A percentile compares a stretch with the other conserved stretches of the same genome.
phyloP scores from a whole-genome alignment of 2,797 vertebrate genomes.

The Lates japonicus region DNA sequence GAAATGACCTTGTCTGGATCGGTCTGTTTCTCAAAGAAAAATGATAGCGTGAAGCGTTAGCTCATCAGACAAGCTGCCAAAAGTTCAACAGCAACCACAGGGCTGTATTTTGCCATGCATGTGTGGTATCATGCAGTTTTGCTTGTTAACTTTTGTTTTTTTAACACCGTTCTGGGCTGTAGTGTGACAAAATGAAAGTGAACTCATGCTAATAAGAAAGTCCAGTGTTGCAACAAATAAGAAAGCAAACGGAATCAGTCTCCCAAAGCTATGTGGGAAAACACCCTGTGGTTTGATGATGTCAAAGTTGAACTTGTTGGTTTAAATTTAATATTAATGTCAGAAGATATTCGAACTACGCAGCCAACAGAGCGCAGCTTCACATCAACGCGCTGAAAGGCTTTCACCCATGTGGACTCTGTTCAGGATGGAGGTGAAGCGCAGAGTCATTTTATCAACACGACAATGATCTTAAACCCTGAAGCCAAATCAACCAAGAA shows the following conservation, averaged over 20 bases:
- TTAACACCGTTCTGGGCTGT: not conserved
- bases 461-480: not conserved
- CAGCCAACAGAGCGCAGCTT: not conserved
- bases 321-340: conserved; percentile 25
- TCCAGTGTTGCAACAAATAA: conserved; percentile 37
- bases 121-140: not conserved
- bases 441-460: conserved; percentile 24
- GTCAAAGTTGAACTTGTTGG: conserved; percentile 25
- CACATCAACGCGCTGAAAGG: not conserved
- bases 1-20: not conserved
- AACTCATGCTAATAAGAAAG: conserved; percentile 26
- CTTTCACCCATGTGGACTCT: not conserved
- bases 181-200: not conserved
- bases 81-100: conserved; percentile 12
- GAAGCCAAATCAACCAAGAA: conserved; percentile 17
- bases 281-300: conserved; percentile 55
- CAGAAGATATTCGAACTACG: not conserved
- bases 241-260: conserved; percentile 33
- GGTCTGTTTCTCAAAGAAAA: conserved; percentile 17
- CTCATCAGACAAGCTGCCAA: conserved; percentile 16
- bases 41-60: not conserved
- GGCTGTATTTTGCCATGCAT: not conserved
- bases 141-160: not conserved
- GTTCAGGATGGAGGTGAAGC: conserved; percentile 1
- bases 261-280: conserved; percentile 48